Conservation (phyloP, 2,888 invertebrate genomes). For the Trachelus troglodyta region DNA sequence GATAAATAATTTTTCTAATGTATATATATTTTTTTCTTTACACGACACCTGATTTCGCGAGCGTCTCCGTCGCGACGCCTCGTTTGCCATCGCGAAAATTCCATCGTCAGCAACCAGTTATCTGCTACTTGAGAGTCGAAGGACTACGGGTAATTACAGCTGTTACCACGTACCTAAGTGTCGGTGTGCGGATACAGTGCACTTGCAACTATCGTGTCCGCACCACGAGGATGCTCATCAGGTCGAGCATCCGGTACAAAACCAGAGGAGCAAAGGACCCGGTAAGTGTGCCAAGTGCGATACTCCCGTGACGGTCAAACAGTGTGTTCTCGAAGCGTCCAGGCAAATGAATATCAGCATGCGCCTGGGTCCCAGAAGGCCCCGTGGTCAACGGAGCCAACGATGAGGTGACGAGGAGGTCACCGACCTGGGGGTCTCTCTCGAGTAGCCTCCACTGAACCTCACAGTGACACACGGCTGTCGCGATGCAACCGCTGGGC, state of each 20-base stretch:
- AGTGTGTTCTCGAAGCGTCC: slow-evolving; percentile 10
- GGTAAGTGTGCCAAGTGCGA: slow-evolving; percentile 7
- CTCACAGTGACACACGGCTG: slow-evolving; percentile 36
- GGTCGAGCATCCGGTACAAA: not conserved
- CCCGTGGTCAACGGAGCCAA: slow-evolving; percentile 10
- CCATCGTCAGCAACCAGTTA: slow-evolving; percentile 6
- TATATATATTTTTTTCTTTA: not conserved
- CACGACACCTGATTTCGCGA: not conserved
- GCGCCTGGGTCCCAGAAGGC: slow-evolving; percentile 16
- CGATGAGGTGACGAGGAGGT: slow-evolving; percentile 33
- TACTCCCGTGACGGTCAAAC: slow-evolving; percentile 5
- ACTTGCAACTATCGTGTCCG: not conserved
- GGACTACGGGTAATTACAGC: slow-evolving; percentile 5
- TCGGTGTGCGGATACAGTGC: not conserved
- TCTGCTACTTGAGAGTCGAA: not conserved
- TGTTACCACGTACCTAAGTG: slow-evolving; percentile 4
- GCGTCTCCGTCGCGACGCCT: not conserved
- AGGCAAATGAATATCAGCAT: slow-evolving; percentile 15
- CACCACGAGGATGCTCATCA: not conserved
- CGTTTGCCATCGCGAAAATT: not conserved
- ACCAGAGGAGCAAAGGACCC: not conserved
- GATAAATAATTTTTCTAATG: not conserved
- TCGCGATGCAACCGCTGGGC: slow-evolving; percentile 22
- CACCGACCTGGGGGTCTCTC: slow-evolving; percentile 33
- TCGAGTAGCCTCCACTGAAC: slow-evolving; percentile 21